Conservation (phyloP, 2,888 invertebrate genomes). For the Penaeus monodon region DNA sequence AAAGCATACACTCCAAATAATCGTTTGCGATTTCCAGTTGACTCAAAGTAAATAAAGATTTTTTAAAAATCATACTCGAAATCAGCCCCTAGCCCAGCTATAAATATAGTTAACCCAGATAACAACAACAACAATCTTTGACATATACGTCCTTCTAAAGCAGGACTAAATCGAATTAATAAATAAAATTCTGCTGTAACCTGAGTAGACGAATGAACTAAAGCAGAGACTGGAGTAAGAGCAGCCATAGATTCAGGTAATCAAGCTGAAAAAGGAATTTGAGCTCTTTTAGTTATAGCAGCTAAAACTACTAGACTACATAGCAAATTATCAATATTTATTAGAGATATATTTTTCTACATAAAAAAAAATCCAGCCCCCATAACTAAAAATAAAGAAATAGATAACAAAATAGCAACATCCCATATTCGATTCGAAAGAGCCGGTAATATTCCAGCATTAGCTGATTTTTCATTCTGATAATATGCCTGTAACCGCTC, state of each 20-base stretch:
- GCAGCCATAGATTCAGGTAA: too few species aligned
- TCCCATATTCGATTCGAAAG: too few species aligned
- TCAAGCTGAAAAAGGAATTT: too few species aligned
- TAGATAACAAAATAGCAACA: slow-evolving; percentile 76
- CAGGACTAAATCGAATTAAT: slow-evolving; percentile 78
- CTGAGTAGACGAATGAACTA: too few species aligned
- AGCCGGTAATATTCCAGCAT: too few species aligned
- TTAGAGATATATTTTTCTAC: slow-evolving; percentile 71
- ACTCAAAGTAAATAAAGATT: slow-evolving; percentile 81
- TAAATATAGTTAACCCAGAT: slow-evolving; percentile 68
- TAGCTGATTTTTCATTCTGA: too few species aligned
- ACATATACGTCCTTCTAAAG: slow-evolving; percentile 71
- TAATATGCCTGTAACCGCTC: slow-evolving; percentile 31
- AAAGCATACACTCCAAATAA: too few species aligned
- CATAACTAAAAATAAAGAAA: slow-evolving; percentile 76
- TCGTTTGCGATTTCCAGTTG: too few species aligned
- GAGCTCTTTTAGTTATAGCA: slow-evolving; percentile 82
- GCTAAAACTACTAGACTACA: slow-evolving; percentile 72
- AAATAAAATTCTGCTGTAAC: slow-evolving; percentile 82
- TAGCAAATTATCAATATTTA: slow-evolving; percentile 69
- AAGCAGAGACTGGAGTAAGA: too few species aligned
- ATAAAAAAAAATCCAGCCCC: slow-evolving; percentile 75
- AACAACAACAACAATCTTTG: slow-evolving; percentile 75
- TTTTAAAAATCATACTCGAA: slow-evolving; percentile 78
- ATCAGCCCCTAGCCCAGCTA: slow-evolving; percentile 69